Evolutionary conservation across 2,888 invertebrate species (phyloP).

Genomic region (Eubasilissa splendida): DNA sequence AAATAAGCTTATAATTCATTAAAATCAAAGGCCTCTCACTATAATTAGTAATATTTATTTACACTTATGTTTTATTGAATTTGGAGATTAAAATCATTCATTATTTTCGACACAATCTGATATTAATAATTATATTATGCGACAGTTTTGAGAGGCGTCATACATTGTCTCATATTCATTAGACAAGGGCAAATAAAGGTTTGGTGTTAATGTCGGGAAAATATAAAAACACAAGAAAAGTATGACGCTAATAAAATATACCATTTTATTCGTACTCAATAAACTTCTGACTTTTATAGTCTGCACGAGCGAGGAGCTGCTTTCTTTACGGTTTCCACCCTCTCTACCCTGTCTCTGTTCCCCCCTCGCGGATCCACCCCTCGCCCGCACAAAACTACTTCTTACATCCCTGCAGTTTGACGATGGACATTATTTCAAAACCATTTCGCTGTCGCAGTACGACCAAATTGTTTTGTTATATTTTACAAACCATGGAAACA

Average conservation of each 20-base stretch:
- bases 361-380: neutral
- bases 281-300: neutral
- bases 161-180: too few relatives aligned
- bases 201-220: neutral
- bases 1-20: too few relatives aligned
- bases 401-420: neutral
- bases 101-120: too few relatives aligned
- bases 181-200: too few relatives aligned
- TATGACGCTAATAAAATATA: neutral
- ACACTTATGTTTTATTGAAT: too few relatives aligned
- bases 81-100: too few relatives aligned
- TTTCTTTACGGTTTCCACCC: neutral
- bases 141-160: too few relatives aligned
- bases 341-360: neutral
- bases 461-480: too few relatives aligned
- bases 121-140: too few relatives aligned
- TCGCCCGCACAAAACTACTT: neutral
- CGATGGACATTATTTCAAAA: neutral
- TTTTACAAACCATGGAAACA: too few relatives aligned
- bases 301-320: neutral
- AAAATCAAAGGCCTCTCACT: too few relatives aligned
- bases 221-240: neutral
- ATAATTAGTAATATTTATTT: too few relatives aligned
- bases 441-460: neutral
- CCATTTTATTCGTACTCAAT: neutral